These are phyloP conservation scores for Pterois miles DNA, from an alignment of 2,797 vertebrate genomes.

Conservation along the genomic window DNA sequence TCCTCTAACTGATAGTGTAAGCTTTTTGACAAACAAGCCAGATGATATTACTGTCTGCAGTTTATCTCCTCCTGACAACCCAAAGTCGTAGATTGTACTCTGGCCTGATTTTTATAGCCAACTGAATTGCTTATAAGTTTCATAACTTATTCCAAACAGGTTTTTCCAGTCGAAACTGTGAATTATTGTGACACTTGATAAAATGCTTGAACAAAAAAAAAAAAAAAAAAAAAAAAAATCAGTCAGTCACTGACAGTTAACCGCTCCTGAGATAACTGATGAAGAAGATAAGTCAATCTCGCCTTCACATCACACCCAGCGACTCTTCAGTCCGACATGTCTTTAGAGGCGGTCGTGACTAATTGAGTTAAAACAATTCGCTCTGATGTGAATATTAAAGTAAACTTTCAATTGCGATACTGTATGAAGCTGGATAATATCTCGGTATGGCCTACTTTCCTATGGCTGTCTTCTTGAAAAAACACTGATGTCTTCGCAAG, in stretches of 20 bases:
- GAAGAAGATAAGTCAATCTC: constrained; percentile 34
- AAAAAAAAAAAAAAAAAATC: not conserved
- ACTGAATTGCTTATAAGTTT: constrained; percentile 17
- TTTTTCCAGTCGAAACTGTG: constrained; percentile 9
- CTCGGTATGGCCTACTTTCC: constrained; percentile 65
- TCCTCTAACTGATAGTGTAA: constrained; percentile 22
- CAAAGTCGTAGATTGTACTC: constrained; percentile 6
- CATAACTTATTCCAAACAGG: constrained; percentile 9
- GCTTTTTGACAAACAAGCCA: constrained; percentile 39
- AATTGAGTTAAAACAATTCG: constrained; percentile 20
- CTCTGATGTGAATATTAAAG: constrained; percentile 41
- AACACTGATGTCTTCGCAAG: constrained; percentile 73
- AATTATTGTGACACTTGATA: constrained; percentile 19
- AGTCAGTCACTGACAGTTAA: constrained; percentile 17
- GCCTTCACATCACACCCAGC: constrained; percentile 29
- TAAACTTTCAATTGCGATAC: constrained; percentile 39
- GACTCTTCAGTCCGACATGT: constrained; percentile 29
- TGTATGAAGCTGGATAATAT: constrained; percentile 40
- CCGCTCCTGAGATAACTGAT: constrained; percentile 30
- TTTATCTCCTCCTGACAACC: constrained; percentile 39
- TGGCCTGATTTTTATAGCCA: constrained; percentile 22
- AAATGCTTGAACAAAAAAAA: not conserved
- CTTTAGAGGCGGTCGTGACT: constrained; percentile 29
- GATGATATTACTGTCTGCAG: constrained; percentile 15
- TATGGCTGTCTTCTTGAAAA: constrained; percentile 72